Base-by-base conservation (phyloP, 2,113 vertebrate genomes). In the Lutjanus erythropterus region DNA sequence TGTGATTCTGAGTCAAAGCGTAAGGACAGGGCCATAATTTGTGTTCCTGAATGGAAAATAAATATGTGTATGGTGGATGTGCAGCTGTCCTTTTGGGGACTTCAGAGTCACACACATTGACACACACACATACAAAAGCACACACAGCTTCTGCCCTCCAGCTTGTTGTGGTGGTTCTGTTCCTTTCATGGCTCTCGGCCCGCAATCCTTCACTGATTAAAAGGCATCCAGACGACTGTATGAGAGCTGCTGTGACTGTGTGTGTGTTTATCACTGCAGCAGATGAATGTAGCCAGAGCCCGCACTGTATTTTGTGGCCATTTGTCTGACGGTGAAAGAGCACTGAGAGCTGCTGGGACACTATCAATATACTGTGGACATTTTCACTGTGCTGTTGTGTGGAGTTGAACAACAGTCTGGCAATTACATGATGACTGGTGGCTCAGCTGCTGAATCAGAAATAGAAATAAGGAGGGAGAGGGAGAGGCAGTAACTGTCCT, bases 291-390 rank as follows among this genome's bases (percentile, higher is more conserved):
- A 5, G 42, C 53, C 37, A 0, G 4, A 27, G 23, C 47, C 16
- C 60, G 42, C 46, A 50, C 31, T 42, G 64, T 80, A 52, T 62
- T 77, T 77, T 46, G 31, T n/a, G 12, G 73, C 75, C 47, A 60
- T 80, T 80, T 71, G 46, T 87, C 42, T 50, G 65, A 50, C 44
- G 59, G 53, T 71, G 66, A 81, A 72, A 53, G 64, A 53, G 66
- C 65, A 37, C 35, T 1, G 37, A 18, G 59, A 39, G 66, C 81
- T 71, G 59, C 59, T 0, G 47, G 75, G 58, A 55, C 71, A 55
- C 42, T 2, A 8, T 61, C 44, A 46, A 23, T 50, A 44, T 4
- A 16, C 2, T 29, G 39, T 60, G 52, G 73, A 61, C 23, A 7
- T 78, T 68, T 47, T 27, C 73, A 9, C 23, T 23, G 47, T 53